These are phyloP conservation scores for Tetramorium simillimum DNA, from an alignment of 1,140 invertebrate species.

Conservation along the genomic window DNA sequence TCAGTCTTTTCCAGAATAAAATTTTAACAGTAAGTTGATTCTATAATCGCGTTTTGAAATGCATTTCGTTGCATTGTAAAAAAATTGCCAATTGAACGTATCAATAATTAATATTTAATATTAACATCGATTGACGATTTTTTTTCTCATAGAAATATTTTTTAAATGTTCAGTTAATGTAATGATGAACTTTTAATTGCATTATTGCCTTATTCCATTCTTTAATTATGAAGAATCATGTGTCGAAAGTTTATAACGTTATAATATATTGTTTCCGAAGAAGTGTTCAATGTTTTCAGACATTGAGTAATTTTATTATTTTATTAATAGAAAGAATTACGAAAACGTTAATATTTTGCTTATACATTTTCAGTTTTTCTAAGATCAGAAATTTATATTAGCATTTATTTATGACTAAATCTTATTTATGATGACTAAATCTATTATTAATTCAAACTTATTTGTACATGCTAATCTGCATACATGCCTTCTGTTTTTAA, in stretches of 20 bases:
- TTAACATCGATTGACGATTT: neutral
- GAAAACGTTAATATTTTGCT: neutral
- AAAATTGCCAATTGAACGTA: neutral
- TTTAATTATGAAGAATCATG: neutral
- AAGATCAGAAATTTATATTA: neutral
- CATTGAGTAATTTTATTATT: neutral
- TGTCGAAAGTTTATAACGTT: neutral
- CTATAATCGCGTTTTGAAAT: too few species aligned
- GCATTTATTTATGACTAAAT: neutral
- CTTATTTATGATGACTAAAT: neutral
- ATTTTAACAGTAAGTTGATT: constrained; percentile 1
- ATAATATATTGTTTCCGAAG: neutral
- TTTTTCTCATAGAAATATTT: neutral
- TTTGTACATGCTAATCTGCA: neutral
- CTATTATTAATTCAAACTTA: neutral
- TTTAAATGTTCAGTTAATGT: neutral
- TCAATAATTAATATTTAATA: constrained; percentile 1
- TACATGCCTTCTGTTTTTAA: neutral
- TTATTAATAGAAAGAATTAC: neutral
- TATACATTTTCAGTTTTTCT: neutral
- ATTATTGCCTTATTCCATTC: neutral
- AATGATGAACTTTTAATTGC: neutral
- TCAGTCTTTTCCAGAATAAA: neutral
- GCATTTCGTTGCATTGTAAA: neutral
- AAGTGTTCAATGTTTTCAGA: neutral